Conservation (phyloP, 2,888 invertebrate genomes). For the Protodeltote pygarga region DNA sequence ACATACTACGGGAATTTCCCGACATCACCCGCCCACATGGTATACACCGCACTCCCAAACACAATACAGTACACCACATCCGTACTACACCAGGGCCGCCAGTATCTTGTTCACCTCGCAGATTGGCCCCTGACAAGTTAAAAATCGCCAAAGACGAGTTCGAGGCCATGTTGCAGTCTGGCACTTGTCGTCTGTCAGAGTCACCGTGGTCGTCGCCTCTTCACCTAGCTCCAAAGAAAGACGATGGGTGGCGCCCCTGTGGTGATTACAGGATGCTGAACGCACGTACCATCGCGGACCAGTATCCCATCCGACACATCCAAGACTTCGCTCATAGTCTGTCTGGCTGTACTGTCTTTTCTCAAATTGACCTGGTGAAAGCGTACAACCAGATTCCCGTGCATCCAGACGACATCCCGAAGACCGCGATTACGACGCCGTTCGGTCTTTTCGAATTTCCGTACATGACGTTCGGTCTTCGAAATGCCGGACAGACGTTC, state of each 20-base stretch:
- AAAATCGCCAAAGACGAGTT: neutral
- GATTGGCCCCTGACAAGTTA: constrained; percentile 5
- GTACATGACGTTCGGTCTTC: constrained; percentile 52
- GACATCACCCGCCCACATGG: constrained; percentile 19
- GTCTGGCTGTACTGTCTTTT: constrained; percentile 10
- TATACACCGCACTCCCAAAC: constrained; percentile 5
- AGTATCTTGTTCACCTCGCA: constrained; percentile 5
- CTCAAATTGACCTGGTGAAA: constrained; percentile 26
- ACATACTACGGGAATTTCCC: constrained; percentile 23
- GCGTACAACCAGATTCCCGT: constrained; percentile 35
- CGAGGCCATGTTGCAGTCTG: neutral
- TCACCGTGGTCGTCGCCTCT: constrained; percentile 23
- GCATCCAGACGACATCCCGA: constrained; percentile 15
- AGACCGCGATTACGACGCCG: constrained; percentile 58
- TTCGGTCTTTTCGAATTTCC: constrained; percentile 58
- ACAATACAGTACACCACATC: constrained; percentile 38
- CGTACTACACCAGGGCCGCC: constrained; percentile 28
- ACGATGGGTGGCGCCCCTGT: constrained; percentile 36
- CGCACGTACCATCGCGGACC: constrained; percentile 1
- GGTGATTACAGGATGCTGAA: constrained; percentile 34
- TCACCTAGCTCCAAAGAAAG: constrained; percentile 39
- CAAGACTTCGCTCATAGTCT: constrained; percentile 18
- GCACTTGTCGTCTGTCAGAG: constrained; percentile 2
- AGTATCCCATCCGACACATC: constrained; percentile 14
- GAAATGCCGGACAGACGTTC: constrained; percentile 56